Base-by-base conservation (phyloP, 1,140 invertebrate genomes). In the Zaprionus africanus region DNA sequence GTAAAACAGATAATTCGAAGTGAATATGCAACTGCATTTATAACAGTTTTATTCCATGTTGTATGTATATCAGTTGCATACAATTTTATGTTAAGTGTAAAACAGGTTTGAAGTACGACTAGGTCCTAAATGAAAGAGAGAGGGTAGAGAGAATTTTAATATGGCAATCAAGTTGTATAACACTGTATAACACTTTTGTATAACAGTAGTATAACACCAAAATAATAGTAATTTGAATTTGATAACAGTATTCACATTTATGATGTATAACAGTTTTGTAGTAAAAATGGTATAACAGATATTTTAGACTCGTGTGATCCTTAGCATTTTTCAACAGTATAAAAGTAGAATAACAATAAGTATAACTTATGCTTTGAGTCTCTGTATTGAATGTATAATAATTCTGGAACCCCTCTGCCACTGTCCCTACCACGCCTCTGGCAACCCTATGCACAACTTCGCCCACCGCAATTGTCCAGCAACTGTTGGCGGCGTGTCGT, bases 401-500 rank as follows among this genome's bases (percentile, higher is more conserved):
- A n/a, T 24, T 51, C 9, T 5, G 0, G 1, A 19, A 13, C 31
- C 3, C 31, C 22, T 24, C 19, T 13, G 1, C 19, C 12, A 24
- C 4, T 51, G 38, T n/a, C 38, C 0, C 15, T 22, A 24, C n/a
- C 19, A 26, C 54, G 53, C 59, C 41, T 51, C 53, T 66, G 53
- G 38, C 34, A 54, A 26, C 46, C 46, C 24, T 34, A 57, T 46
- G 26, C 36, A 51, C 41, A 67, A 72, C 61, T 73, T 78, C 84
- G 83, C 84, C 83, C 83, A 87, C 77, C 53, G 83, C 38, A 54
- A 41, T 38, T 49, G 75, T 58, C 65, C 76, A 79, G 68, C 76
- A 82, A 64, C 56, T 69, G 65, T 73, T 69, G 62, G 65, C 83
- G 84, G 80, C 71, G 74, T 79, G 80, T 81, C 76, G 74, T 84